phyloP scores from a whole-genome alignment of 1,140 invertebrate species.

The Callitettix versicolor region DNA sequence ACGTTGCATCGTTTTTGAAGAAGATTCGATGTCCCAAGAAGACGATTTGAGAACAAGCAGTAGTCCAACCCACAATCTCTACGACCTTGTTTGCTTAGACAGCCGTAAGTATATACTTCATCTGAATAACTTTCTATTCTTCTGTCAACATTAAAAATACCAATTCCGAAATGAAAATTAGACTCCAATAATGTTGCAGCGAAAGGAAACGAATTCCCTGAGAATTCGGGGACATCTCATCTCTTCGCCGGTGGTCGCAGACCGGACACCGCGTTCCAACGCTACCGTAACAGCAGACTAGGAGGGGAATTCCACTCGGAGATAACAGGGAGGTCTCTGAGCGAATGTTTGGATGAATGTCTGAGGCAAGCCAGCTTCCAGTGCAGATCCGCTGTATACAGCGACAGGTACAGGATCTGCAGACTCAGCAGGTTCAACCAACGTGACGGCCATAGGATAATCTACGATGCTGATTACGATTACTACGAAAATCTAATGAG shows the following conservation, averaged over 20 bases:
- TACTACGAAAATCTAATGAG: constrained; percentile 58
- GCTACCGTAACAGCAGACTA: constrained; percentile 72
- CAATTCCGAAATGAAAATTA: too few relatives aligned
- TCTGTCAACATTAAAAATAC: too few relatives aligned
- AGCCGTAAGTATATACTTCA: constrained; percentile 56
- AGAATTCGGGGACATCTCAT: constrained; percentile 69
- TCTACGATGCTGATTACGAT: constrained; percentile 82
- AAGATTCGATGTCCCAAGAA: constrained; percentile 77
- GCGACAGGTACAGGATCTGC: constrained; percentile 70
- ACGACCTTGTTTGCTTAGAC: constrained; percentile 73
- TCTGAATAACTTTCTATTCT: too few relatives aligned
- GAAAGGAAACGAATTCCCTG: constrained; percentile 60
- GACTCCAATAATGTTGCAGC: constrained; percentile 18
- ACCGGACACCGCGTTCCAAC: constrained; percentile 79
- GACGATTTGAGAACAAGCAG: constrained; percentile 70
- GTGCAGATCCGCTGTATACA: constrained; percentile 78
- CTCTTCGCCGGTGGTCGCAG: constrained; percentile 65
- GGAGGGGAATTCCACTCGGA: constrained; percentile 81
- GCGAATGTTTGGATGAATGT: constrained; percentile 82
- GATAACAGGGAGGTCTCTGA: constrained; percentile 71
- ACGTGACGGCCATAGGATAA: constrained; percentile 74
- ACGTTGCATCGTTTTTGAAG: constrained; percentile 75
- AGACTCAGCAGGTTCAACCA: constrained; percentile 76
- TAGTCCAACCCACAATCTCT: constrained; percentile 71
- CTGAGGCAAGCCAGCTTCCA: constrained; percentile 76